Conservation (phyloP, 2,797 vertebrate genomes). For the Setipinna tenuifilis region DNA sequence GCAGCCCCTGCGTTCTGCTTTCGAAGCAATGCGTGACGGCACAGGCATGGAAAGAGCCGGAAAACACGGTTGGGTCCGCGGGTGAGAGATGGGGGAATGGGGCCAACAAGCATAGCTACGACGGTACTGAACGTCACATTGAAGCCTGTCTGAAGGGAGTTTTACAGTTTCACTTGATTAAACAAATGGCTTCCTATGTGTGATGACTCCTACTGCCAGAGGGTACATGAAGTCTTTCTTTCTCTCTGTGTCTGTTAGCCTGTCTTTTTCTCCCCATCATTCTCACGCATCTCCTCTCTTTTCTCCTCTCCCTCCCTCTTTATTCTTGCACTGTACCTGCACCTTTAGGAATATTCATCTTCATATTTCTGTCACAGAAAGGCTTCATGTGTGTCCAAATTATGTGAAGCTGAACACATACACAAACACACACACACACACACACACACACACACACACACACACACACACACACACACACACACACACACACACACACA, state of each 20-base stretch:
- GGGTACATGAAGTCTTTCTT: not conserved
- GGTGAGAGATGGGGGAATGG: not conserved
- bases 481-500: not conserved
- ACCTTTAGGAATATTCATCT: not conserved
- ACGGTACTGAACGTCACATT: not conserved
- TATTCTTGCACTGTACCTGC: not conserved
- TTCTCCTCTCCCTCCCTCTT: too few relatives aligned
- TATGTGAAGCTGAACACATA: not conserved
- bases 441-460: not conserved
- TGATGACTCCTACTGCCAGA: not conserved
- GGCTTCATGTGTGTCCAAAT: not conserved
- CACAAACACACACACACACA: not conserved
- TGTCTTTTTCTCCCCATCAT: not conserved
- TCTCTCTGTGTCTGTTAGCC: not conserved
- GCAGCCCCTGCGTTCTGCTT: not conserved
- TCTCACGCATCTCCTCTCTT: too few relatives aligned
- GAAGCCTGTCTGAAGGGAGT: not conserved
- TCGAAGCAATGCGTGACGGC: not conserved
- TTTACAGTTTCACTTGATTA: not conserved
- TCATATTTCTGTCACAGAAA: not conserved
- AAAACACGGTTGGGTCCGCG: conserved; percentile 41
- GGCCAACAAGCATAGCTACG: not conserved
- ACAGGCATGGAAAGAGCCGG: not conserved
- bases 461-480: not conserved
- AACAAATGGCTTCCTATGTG: not conserved